A percentile compares a stretch with the other conserved stretches of the same genome.
Evolutionary conservation across 1,140 invertebrate species (phyloP).

Genomic region (Lordiphosa clarofinis): DNA sequence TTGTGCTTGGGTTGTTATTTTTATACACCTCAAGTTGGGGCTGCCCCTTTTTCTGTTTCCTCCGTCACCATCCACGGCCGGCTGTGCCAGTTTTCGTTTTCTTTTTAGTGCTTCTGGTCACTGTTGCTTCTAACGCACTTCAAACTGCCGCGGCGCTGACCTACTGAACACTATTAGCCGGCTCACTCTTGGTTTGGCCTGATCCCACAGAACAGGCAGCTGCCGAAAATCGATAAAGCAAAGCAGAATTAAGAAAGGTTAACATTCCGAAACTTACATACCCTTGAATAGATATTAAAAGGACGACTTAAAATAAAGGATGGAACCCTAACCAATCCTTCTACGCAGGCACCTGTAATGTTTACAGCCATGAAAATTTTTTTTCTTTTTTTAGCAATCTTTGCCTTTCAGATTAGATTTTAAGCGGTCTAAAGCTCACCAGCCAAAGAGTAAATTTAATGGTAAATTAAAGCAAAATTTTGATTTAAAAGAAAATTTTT

Average conservation of each 20-base stretch:
- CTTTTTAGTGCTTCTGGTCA: slow-evolving; percentile 50
- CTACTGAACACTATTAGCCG: slow-evolving; percentile 74
- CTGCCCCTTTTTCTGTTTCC: slow-evolving; percentile 18
- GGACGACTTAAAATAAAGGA: neutral
- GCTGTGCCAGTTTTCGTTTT: slow-evolving; percentile 37
- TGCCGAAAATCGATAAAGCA: slow-evolving; percentile 65
- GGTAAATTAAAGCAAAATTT: too few species aligned
- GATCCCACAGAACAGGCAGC: slow-evolving; percentile 30
- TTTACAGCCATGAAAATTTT: too few species aligned
- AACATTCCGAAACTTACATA: slow-evolving; percentile 25
- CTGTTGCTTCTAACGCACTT: slow-evolving; percentile 74
- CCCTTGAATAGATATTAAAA: slow-evolving; percentile 13
- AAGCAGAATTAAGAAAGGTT: slow-evolving; percentile 27
- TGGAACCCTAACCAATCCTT: neutral
- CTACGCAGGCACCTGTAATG: too few species aligned
- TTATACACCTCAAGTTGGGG: slow-evolving; percentile 55
- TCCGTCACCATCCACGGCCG: slow-evolving; percentile 1
- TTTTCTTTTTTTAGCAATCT: too few species aligned
- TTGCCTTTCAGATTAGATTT: too few species aligned
- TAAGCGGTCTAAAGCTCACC: too few species aligned
- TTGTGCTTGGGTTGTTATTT: slow-evolving; percentile 46
- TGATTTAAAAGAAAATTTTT: too few species aligned
- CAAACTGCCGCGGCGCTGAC: slow-evolving; percentile 63
- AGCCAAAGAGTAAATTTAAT: too few species aligned
- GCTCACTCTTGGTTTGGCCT: slow-evolving; percentile 35